phyloP scores from a whole-genome alignment of 2,888 invertebrate species.

The Acheta domesticus region DNA sequence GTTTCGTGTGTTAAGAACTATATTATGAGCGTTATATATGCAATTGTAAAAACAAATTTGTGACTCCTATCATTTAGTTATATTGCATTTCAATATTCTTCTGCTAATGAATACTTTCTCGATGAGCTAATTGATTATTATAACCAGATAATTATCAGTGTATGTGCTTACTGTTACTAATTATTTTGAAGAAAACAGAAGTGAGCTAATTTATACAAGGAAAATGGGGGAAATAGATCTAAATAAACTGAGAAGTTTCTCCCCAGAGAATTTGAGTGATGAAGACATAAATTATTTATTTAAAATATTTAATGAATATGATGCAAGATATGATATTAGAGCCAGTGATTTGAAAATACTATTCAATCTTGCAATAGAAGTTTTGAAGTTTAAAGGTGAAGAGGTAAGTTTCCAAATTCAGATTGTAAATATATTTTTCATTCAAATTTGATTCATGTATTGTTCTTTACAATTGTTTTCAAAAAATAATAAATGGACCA shows the following conservation, averaged over 20 bases:
- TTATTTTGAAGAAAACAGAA: too few species aligned
- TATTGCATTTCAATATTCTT: too few species aligned
- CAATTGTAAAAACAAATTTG: too few species aligned
- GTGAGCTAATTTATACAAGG: not conserved
- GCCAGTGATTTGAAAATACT: slow-evolving; percentile 56
- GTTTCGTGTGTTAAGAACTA: too few species aligned
- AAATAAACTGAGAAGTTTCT: slow-evolving; percentile 56
- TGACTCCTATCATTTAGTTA: too few species aligned
- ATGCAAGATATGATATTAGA: slow-evolving; percentile 56
- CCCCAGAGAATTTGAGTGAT: slow-evolving; percentile 55
- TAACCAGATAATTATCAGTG: too few species aligned
- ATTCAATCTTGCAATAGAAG: slow-evolving; percentile 62
- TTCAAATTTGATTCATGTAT: not conserved
- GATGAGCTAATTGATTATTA: too few species aligned
- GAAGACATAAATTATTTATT: slow-evolving; percentile 63
- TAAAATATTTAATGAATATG: slow-evolving; percentile 60
- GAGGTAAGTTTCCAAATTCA: slow-evolving; percentile 51
- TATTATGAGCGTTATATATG: too few species aligned
- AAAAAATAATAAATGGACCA: not conserved
- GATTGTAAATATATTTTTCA: not conserved
- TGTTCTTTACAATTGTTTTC: not conserved
- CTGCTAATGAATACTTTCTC: too few species aligned
- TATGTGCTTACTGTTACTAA: too few species aligned
- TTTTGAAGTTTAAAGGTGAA: slow-evolving; percentile 65
- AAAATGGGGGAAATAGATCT: slow-evolving; percentile 55